phyloP scores from a whole-genome alignment of 2,113 vertebrate species.

The Anguilla rostrata region DNA sequence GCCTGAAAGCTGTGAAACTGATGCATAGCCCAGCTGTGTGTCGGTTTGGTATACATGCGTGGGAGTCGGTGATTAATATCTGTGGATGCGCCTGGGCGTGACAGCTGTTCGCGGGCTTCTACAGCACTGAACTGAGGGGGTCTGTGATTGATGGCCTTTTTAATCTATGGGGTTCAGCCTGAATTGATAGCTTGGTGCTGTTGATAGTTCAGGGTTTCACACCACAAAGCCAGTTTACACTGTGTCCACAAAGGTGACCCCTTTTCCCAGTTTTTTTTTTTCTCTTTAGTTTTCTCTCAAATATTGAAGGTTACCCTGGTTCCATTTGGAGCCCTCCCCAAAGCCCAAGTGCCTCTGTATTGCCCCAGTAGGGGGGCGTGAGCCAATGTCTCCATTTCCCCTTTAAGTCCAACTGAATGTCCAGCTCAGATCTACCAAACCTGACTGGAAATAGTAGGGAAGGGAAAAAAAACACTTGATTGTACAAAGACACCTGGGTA shows the following conservation, averaged over 20 bases:
- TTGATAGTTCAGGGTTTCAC: background rate
- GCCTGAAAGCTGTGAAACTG: background rate
- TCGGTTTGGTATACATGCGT: background rate
- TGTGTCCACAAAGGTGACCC: background rate
- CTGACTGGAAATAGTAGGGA: conserved; percentile 25
- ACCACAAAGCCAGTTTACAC: background rate
- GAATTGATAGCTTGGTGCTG: background rate
- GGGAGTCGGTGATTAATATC: background rate
- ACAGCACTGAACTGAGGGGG: background rate
- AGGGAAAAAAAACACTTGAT: conserved; percentile 21
- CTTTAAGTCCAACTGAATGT: conserved; percentile 22
- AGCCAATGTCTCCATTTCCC: conserved; percentile 2
- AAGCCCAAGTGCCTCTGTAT: conserved; percentile 21
- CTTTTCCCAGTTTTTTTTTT: background rate
- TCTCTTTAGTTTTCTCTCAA: background rate
- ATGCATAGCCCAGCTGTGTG: background rate
- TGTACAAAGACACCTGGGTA: conserved; percentile 30
- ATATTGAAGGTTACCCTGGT: background rate
- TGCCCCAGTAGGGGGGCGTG: background rate
- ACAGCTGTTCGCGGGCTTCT: background rate
- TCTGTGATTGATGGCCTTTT: background rate
- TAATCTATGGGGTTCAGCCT: background rate
- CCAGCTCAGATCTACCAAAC: background rate
- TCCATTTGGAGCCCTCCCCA: background rate
- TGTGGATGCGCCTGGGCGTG: background rate